phyloP scores from a whole-genome alignment of 2,888 invertebrate species.

The Archips xylosteana region DNA sequence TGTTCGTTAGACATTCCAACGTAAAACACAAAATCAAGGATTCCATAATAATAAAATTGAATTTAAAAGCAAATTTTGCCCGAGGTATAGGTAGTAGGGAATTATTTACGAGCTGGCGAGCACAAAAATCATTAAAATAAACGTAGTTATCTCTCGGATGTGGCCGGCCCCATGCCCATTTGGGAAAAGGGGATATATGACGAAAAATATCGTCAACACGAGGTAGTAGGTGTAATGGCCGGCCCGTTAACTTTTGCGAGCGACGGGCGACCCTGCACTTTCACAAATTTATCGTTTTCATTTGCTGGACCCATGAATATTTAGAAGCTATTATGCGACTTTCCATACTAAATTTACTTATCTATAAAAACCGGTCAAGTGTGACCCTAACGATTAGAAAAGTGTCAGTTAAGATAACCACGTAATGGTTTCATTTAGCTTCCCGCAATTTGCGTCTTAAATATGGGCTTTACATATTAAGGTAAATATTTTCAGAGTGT shows the following conservation, averaged over 20 bases:
- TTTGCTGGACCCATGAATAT: constrained; percentile 67
- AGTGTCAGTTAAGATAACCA: background rate
- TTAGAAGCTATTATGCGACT: constrained; percentile 62
- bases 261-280: constrained; percentile 51
- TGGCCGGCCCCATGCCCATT: constrained; percentile 34
- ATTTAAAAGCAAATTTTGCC: constrained; percentile 31
- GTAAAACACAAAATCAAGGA: background rate
- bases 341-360: constrained; percentile 56
- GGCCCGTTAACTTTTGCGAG: constrained; percentile 59
- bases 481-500: background rate
- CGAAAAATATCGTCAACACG: constrained; percentile 37
- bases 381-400: constrained; percentile 43
- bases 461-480: background rate
- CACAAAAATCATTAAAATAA: constrained; percentile 41
- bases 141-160: constrained; percentile 41
- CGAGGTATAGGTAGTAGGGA: constrained; percentile 9
- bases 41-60: constrained; percentile 11
- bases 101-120: constrained; percentile 38
- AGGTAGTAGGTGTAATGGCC: constrained; percentile 30
- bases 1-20: background rate
- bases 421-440: background rate
- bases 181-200: constrained; percentile 36
- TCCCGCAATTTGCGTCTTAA: background rate
- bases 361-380: constrained; percentile 54
- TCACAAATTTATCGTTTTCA: constrained; percentile 62